phyloP scores from a whole-genome alignment of 2,797 vertebrate genomes.

The Gallirallus australis region DNA sequence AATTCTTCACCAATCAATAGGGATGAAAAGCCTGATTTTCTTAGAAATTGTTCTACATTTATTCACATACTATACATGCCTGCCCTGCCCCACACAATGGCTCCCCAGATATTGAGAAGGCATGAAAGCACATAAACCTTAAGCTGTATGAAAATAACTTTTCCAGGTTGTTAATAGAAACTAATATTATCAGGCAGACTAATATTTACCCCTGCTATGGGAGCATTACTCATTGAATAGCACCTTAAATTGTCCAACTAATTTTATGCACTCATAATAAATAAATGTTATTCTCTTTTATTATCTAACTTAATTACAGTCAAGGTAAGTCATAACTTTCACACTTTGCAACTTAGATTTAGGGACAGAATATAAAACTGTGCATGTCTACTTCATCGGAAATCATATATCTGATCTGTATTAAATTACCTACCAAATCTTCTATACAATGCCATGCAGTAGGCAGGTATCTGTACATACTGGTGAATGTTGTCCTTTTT shows the following conservation, averaged over 20 bases:
- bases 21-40: conserved; percentile 11
- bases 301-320: conserved; percentile 66
- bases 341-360: conserved; percentile 48
- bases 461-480: background rate
- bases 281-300: conserved; percentile 67
- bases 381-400: conserved; percentile 21
- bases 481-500: background rate
- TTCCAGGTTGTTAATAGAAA: conserved; percentile 26
- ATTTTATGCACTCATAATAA: conserved; percentile 65
- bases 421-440: conserved; percentile 9
- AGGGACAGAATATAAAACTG: conserved; percentile 33
- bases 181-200: conserved; percentile 41
- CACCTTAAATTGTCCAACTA: conserved; percentile 59
- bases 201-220: conserved; percentile 52
- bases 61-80: background rate
- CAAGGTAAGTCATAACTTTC: conserved; percentile 33
- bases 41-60: conserved; percentile 9
- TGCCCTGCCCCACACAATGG: background rate
- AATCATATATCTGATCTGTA: background rate
- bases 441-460: background rate
- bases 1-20: background rate
- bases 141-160: conserved; percentile 20
- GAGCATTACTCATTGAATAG: conserved; percentile 54
- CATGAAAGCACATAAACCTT: conserved; percentile 12
- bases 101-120: conserved; percentile 1